Conservation (phyloP, 1,140 invertebrate species). For the Cryptotermes secundus region DNA sequence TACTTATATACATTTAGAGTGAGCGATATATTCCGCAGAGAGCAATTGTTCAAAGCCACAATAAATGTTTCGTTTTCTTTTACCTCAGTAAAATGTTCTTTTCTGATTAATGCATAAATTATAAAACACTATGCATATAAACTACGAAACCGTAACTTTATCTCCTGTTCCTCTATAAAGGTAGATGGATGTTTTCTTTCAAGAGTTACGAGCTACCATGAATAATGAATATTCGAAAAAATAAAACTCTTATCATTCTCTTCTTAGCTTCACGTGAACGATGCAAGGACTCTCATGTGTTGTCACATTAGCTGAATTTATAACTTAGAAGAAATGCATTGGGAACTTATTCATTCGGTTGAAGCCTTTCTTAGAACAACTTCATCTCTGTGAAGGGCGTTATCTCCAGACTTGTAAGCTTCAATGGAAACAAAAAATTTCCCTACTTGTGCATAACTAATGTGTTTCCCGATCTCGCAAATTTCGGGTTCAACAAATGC, state of each 20-base stretch:
- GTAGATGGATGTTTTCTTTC: background rate
- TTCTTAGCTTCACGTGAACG: background rate
- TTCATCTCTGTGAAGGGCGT: background rate
- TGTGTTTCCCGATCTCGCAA: background rate
- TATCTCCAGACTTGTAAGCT: background rate
- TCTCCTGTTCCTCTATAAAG: background rate
- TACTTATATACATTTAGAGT: too few species aligned
- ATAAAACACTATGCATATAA: background rate
- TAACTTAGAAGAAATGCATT: background rate
- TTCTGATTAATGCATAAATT: constrained; percentile 13
- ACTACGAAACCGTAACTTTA: background rate
- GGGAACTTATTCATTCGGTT: background rate
- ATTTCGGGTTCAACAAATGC: background rate
- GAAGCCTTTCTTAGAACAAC: background rate
- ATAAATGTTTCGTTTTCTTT: background rate
- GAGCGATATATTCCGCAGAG: background rate
- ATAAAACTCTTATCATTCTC: background rate
- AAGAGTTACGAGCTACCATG: background rate
- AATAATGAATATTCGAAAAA: background rate
- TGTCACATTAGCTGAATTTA: constrained; percentile 12
- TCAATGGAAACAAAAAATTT: background rate
- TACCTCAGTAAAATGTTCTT: background rate
- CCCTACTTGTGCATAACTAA: background rate
- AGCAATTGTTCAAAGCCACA: background rate
- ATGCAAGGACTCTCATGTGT: background rate